Percentiles rank a stretch among this genome's conserved stretches.
Conservation (phyloP, 2,888 invertebrate genomes). For the Aspidiotus destructor region DNA sequence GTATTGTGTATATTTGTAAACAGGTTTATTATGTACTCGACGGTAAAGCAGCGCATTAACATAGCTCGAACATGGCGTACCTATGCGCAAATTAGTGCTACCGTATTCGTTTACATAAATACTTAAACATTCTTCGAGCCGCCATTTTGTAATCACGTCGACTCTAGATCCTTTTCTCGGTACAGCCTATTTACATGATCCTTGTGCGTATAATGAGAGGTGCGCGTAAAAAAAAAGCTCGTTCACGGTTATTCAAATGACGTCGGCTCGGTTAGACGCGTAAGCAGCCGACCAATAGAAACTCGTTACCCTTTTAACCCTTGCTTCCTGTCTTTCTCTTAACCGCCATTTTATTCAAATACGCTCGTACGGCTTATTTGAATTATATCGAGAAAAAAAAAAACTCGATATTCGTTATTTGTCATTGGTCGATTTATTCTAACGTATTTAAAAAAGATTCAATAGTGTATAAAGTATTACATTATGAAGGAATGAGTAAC, state of each 20-base stretch:
- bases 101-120: too few species aligned
- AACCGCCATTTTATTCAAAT: constrained; percentile 32
- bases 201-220: not conserved
- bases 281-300: constrained; percentile 5
- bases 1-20: too few species aligned
- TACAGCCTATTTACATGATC: too few species aligned
- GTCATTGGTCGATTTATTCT: constrained; percentile 22
- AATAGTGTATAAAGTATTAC: not conserved
- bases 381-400: constrained; percentile 16
- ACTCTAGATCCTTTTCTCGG: too few species aligned
- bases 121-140: too few species aligned
- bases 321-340: not conserved
- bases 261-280: not conserved
- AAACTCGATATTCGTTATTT: constrained; percentile 8
- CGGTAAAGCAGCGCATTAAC: too few species aligned
- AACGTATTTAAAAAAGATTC: constrained; percentile 11
- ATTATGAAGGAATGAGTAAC: not conserved
- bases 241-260: constrained; percentile 4
- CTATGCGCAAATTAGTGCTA: too few species aligned
- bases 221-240: not conserved
- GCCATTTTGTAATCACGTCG: too few species aligned
- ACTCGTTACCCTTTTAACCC: constrained; percentile 6
- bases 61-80: too few species aligned
- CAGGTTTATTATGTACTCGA: too few species aligned
- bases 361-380: constrained; percentile 12